Percentiles rank a stretch among this genome's conserved stretches.
Conservation (phyloP, 1,140 invertebrate genomes). For the Galleria mellonella region DNA sequence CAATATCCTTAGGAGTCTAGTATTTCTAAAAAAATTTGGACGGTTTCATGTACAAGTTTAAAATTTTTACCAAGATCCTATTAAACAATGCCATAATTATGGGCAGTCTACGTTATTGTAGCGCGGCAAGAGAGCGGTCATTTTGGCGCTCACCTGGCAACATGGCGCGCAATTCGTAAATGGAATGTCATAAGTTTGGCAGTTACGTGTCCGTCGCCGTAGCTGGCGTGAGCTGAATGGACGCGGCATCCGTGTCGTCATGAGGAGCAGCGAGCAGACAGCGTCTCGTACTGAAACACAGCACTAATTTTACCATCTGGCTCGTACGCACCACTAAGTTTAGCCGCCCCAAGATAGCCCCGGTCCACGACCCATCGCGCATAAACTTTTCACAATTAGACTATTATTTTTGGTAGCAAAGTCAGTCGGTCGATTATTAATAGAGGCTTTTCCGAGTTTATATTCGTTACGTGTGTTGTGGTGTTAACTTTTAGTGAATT, state of each 20-base stretch:
- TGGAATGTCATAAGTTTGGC: constrained; percentile 69
- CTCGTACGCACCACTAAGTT: constrained; percentile 74
- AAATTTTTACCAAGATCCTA: too few relatives aligned
- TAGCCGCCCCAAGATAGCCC: constrained; percentile 75
- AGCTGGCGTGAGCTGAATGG: constrained; percentile 58
- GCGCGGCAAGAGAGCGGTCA: too few relatives aligned
- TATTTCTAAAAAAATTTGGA: too few relatives aligned
- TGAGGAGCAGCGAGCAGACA: constrained; percentile 59
- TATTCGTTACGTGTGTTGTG: constrained; percentile 73
- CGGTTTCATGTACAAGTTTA: too few relatives aligned
- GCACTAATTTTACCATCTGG: constrained; percentile 72
- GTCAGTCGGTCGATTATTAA: constrained; percentile 74
- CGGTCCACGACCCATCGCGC: constrained; percentile 71
- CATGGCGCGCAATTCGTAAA: constrained; percentile 46
- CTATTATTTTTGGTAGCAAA: constrained; percentile 76
- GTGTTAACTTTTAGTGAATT: constrained; percentile 74
- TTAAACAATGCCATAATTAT: too few relatives aligned
- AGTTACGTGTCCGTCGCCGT: constrained; percentile 50
- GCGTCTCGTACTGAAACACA: constrained; percentile 59
- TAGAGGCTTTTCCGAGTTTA: constrained; percentile 74
- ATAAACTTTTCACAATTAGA: constrained; percentile 76
- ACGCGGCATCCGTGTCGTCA: constrained; percentile 49
- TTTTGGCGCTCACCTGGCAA: constrained; percentile 28
- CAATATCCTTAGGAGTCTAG: too few relatives aligned
- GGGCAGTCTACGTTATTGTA: too few relatives aligned